Evolutionary conservation across 2,888 invertebrate genomes (phyloP), one percentile per base, ranked within the genome.

Genomic region (Cataglyphis albicans): DNA sequence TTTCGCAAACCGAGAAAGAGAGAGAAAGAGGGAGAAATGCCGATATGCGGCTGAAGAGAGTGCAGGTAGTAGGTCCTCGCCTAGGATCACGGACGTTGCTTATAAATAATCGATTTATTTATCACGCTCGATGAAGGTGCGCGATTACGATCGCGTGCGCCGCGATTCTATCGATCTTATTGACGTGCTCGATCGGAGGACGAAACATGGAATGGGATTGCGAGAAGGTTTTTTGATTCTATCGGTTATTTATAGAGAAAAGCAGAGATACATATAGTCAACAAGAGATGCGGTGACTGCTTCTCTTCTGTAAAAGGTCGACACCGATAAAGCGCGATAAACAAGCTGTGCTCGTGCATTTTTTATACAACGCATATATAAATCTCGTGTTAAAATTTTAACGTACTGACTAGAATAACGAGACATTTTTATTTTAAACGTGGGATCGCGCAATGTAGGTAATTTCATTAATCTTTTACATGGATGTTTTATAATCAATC

Each of bases 91-190:
- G 75, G 84, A 57, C 83, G 67, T 59, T 61, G 63, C 67, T 85
- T 85, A 84, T 89, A 88, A 88, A 89, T 89, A 88, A 85, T 89
- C 83, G 38, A 57, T 81, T 84, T 88, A 84, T 89, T 89, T 87
- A 82, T 84, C 81, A 80, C 68, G 67, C 81, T 81, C 68, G 63
- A 25, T n/a, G 48, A 68, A 81, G 76, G 38, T 41, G 70, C 76
- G 78, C 65, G 67, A 80, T 61, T 81, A 82, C 68, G 63, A 38
- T 52, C 48, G 67, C 75, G 41, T 41, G 41, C 41, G 10, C 4
- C 44, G 57, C 57, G 76, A 64, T 65, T 15, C 7, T 74, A 81
- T 81, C 81, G 64, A 80, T 74, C 32, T 29, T 55, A 70, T 76
- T 41, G 78, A 21, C n/a, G 65, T 35, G 65, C 76, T 84, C 52